Base-by-base conservation (phyloP, 2,113 vertebrate genomes). In the Sinocyclocheilus grahami region DNA sequence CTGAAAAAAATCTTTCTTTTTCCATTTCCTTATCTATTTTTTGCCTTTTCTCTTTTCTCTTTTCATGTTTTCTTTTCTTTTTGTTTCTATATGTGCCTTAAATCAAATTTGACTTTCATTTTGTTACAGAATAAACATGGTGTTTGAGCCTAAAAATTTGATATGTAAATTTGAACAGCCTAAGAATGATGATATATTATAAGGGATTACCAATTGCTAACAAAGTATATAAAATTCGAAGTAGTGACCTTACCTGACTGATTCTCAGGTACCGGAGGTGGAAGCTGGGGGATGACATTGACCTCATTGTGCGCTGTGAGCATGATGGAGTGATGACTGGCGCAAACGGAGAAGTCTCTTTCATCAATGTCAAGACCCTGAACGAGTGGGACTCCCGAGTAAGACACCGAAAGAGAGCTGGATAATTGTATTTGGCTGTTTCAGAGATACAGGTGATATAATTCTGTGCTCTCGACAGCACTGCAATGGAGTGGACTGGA, bases 341-440 rank as follows among this genome's bases (percentile, higher is more conserved):
- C 2, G 98, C 98, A 86, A 99, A 97, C 0, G 97, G 98, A 89
- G 98, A 99, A 84, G 97, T 99, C 86, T 99, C 98, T 18, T 99
- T 99, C 93, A 93, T 99, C 92, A 99, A 99, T 90, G 92, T 99
- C 94, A 99, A 99, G 95, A 98, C 98, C 0, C 95, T 99, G 65
- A 99, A 99, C 9, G 98, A 99, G 90, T 99, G 98, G 98, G 98
- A 99, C 92, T 99, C 98, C 63, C 94, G 98, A 96, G 98, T 99
- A 80, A 93, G 93, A 78, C 22, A 33, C 42, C 30, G 4, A 24
- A 78, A 30, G 81, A 9, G 51, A 13, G 37, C 5, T 16, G 14
- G 62, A 22, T 65, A 13, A 22, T n/a, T 60, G 51, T 1, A 83
- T 20, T 55, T 48, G 7, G 8, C n/a, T 4, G 5, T 71, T 71